Evolutionary conservation across 2,113 vertebrate species (phyloP).

Genomic region (Heliornis fulica): DNA sequence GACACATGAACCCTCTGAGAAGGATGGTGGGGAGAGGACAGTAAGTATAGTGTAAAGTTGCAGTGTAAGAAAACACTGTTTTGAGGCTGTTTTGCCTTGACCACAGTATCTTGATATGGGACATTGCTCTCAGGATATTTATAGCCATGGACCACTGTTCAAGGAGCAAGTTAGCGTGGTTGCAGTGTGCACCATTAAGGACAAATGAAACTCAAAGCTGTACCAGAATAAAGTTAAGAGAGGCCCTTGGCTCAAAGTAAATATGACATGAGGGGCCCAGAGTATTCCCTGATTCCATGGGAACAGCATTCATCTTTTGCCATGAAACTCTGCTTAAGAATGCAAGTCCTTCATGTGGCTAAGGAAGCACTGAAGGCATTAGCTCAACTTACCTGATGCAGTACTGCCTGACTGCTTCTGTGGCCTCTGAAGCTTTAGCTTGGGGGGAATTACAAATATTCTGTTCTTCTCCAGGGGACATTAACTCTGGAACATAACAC

Average conservation of each 20-base stretch:
- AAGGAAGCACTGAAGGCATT: neutral
- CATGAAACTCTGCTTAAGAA: neutral
- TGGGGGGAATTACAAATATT: constrained; percentile 29
- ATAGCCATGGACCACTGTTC: neutral
- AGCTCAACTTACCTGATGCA: neutral
- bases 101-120: neutral
- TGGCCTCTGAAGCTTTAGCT: neutral
- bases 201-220: neutral
- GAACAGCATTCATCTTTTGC: neutral
- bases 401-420: neutral
- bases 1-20: neutral
- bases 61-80: neutral
- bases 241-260: neutral
- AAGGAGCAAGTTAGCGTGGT: neutral
- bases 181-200: neutral
- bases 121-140: neutral
- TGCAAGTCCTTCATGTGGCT: neutral
- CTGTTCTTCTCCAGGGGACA: constrained; percentile 33
- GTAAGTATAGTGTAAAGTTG: neutral
- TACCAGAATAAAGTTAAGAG: neutral
- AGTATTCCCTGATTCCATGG: neutral
- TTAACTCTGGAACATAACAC: constrained; percentile 42
- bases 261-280: neutral
- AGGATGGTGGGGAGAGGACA: neutral
- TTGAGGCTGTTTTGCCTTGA: neutral